Percentiles rank a stretch among this genome's conserved stretches.
Conservation (phyloP, 2,797 vertebrate species). For the Lophius americanus region DNA sequence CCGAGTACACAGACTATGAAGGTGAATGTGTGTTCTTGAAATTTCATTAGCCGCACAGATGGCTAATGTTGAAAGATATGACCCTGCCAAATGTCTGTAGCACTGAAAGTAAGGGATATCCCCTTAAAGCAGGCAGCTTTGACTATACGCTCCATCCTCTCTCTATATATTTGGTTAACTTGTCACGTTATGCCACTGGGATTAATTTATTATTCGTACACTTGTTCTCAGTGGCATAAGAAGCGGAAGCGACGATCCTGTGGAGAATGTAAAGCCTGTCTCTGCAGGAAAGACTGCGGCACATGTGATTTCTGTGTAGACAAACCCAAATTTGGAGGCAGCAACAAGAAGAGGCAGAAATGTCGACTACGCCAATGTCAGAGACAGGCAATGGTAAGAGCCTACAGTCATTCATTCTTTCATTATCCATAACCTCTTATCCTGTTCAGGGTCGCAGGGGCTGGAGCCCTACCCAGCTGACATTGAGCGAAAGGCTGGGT, state of each 20-base stretch:
- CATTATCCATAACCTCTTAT: too few species aligned
- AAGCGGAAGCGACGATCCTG: conserved; percentile 86
- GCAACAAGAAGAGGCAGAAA: conserved; percentile 92
- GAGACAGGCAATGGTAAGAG: conserved; percentile 86
- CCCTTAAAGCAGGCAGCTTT: background rate
- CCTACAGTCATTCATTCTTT: background rate
- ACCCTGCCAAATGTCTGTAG: too few species aligned
- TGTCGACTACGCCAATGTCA: conserved; percentile 91
- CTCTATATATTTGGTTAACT: background rate
- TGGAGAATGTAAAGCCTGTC: conserved; percentile 88
- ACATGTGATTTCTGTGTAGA: conserved; percentile 91
- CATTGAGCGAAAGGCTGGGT: too few species aligned
- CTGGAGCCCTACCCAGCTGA: too few species aligned
- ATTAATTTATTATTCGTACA: background rate
- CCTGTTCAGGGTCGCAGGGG: too few species aligned
- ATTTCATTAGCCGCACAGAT: too few species aligned
- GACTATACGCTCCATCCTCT: background rate
- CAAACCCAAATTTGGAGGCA: conserved; percentile 93
- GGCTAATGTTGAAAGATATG: too few species aligned
- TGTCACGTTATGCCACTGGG: background rate
- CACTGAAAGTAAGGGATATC: too few species aligned
- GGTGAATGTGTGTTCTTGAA: too few species aligned
- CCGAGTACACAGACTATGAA: too few species aligned
- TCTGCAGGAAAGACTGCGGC: conserved; percentile 87
- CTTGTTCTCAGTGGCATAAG: conserved; percentile 74